Evolutionary conservation across 2,797 vertebrate species (phyloP).

Genomic region (Peromyscus aztecus): DNA sequence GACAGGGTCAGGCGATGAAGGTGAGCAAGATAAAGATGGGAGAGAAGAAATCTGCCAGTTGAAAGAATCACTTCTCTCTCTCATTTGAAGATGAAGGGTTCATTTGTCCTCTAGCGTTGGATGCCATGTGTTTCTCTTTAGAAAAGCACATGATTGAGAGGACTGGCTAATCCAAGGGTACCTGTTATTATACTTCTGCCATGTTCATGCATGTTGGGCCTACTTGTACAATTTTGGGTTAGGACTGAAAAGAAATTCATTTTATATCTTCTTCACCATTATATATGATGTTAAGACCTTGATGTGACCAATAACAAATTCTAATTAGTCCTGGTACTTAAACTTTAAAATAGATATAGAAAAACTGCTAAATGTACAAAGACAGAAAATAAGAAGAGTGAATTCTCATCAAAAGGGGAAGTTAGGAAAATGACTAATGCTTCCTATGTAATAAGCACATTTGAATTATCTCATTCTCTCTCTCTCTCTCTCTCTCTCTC

Average conservation of each 20-base stretch:
- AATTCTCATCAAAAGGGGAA: background rate
- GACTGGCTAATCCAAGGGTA: background rate
- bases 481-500: background rate
- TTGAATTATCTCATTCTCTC: background rate
- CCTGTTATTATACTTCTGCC: background rate
- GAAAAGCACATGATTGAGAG: background rate
- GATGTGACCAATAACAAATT: background rate
- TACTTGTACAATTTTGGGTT: background rate
- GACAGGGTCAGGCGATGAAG: background rate
- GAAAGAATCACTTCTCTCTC: background rate
- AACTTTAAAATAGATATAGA: background rate
- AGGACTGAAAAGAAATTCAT: background rate
- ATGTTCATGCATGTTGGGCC: background rate
- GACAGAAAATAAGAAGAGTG: constrained; percentile 7
- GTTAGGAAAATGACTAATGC: background rate
- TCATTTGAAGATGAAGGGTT: constrained; percentile 1
- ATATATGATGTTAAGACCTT: background rate
- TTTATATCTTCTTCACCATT: background rate
- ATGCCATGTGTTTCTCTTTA: background rate
- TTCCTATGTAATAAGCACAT: background rate
- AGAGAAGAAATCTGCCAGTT: background rate
- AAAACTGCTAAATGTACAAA: background rate
- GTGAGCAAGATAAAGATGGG: background rate
- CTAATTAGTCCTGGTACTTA: background rate
- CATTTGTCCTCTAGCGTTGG: background rate